phyloP scores from a whole-genome alignment of 2,888 invertebrate genomes.

The Cosmia trapezina region DNA sequence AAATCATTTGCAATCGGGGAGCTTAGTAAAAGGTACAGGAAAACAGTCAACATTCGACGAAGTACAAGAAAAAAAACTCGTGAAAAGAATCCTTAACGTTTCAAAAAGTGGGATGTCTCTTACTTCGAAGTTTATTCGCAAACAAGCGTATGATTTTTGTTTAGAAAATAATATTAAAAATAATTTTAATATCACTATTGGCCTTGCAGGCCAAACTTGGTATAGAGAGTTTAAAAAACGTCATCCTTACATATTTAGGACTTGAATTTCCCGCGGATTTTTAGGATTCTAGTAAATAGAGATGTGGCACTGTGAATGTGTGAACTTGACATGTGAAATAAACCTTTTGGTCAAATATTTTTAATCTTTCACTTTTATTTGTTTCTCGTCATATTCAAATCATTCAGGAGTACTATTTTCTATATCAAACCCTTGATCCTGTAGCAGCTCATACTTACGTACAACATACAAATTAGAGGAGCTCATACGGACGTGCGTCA shows the following conservation, averaged over 20 bases:
- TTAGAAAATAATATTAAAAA: slow-evolving; percentile 21
- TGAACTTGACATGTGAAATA: background rate
- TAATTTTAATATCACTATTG: slow-evolving; percentile 1
- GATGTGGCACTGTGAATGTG: background rate
- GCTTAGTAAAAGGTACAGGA: background rate
- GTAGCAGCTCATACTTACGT: too few relatives aligned
- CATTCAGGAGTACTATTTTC: background rate
- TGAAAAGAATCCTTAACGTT: background rate
- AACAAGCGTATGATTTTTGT: slow-evolving; percentile 20
- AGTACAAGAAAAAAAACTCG: slow-evolving; percentile 18
- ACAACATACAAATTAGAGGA: too few relatives aligned
- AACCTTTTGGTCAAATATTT: too few relatives aligned
- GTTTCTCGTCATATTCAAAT: background rate
- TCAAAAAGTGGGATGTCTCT: slow-evolving; percentile 2
- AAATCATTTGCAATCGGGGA: slow-evolving; percentile 3
- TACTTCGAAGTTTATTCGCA: slow-evolving; percentile 2
- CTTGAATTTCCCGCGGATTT: background rate
- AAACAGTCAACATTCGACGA: background rate
- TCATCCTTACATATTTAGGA: background rate
- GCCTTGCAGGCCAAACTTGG: slow-evolving; percentile 3
- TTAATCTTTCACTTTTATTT: background rate
- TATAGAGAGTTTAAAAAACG: slow-evolving; percentile 13
- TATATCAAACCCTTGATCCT: background rate
- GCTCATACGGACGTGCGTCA: too few relatives aligned
- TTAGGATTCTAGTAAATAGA: background rate